These are phyloP conservation scores for Neocloeon triangulifer DNA, from an alignment of 1,140 invertebrate genomes.

Conservation along the genomic window DNA sequence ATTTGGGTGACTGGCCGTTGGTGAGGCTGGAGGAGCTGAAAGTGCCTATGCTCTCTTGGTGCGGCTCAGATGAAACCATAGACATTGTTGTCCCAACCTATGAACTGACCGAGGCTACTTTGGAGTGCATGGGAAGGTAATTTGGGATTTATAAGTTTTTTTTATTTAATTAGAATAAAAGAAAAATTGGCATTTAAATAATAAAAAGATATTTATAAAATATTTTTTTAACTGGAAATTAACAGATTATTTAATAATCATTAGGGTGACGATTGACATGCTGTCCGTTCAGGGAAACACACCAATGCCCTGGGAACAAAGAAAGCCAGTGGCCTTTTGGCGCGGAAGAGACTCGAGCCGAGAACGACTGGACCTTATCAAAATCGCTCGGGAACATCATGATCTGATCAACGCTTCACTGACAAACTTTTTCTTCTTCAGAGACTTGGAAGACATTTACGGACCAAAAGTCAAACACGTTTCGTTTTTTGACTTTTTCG, in stretches of 20 bases:
- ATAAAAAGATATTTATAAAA: slow-evolving; percentile 1
- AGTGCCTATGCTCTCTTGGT: slow-evolving; percentile 91
- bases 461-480: slow-evolving; percentile 62
- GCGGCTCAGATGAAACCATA: slow-evolving; percentile 56
- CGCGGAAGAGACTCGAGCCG: slow-evolving; percentile 71
- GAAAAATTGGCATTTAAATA: slow-evolving; percentile 3
- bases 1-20: slow-evolving; percentile 91
- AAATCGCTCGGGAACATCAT: slow-evolving; percentile 50
- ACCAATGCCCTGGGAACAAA: slow-evolving; percentile 44
- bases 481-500: slow-evolving; percentile 88
- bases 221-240: slow-evolving; percentile 4
- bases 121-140: slow-evolving; percentile 79
- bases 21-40: too few relatives aligned
- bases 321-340: slow-evolving; percentile 66
- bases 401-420: slow-evolving; percentile 75
- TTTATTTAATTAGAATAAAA: neutral
- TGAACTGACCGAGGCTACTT: slow-evolving; percentile 74
- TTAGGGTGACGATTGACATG: slow-evolving; percentile 68
- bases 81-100: slow-evolving; percentile 93
- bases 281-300: slow-evolving; percentile 68
- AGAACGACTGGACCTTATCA: slow-evolving; percentile 62
- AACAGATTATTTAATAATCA: slow-evolving; percentile 11
- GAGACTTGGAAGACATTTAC: slow-evolving; percentile 61
- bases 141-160: slow-evolving; percentile 2
- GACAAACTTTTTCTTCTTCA: slow-evolving; percentile 93